phyloP scores from a whole-genome alignment of 2,888 invertebrate genomes.

The Creontiades dilutus region DNA sequence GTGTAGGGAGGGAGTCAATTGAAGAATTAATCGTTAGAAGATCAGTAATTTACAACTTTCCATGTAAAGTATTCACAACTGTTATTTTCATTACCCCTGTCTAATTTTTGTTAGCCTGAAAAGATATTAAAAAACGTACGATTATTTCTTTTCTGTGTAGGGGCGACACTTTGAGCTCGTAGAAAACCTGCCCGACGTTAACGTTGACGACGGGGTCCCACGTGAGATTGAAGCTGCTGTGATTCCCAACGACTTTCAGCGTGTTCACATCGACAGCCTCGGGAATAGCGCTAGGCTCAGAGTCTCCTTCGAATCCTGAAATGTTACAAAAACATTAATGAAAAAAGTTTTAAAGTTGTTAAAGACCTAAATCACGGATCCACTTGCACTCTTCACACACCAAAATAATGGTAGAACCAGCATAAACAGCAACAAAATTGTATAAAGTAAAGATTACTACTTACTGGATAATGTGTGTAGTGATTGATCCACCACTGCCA shows the following conservation, averaged over 20 bases:
- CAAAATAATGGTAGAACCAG: no score
- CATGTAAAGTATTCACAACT: no score
- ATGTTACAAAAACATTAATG: background rate
- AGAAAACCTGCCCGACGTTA: conserved; percentile 90
- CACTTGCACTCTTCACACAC: no score
- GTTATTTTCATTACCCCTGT: no score
- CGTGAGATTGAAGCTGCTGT: conserved; percentile 89
- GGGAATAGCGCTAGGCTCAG: conserved; percentile 85
- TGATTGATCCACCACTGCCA: conserved; percentile 86
- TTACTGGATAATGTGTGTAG: conserved; percentile 58
- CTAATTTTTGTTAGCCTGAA: no score
- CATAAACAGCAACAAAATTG: no score
- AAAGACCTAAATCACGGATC: background rate
- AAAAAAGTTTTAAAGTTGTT: background rate
- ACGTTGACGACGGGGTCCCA: conserved; percentile 88
- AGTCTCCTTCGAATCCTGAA: conserved; percentile 73
- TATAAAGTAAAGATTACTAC: background rate
- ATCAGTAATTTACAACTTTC: no score
- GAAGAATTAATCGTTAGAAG: no score
- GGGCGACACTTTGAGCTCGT: conserved; percentile 87
- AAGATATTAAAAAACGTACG: conserved; percentile 74
- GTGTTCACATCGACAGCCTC: conserved; percentile 84
- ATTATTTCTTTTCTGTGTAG: conserved; percentile 82
- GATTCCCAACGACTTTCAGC: conserved; percentile 86
- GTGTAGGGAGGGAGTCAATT: no score